Conservation (phyloP, 2,113 vertebrate species). For the Centropus bengalensis region DNA sequence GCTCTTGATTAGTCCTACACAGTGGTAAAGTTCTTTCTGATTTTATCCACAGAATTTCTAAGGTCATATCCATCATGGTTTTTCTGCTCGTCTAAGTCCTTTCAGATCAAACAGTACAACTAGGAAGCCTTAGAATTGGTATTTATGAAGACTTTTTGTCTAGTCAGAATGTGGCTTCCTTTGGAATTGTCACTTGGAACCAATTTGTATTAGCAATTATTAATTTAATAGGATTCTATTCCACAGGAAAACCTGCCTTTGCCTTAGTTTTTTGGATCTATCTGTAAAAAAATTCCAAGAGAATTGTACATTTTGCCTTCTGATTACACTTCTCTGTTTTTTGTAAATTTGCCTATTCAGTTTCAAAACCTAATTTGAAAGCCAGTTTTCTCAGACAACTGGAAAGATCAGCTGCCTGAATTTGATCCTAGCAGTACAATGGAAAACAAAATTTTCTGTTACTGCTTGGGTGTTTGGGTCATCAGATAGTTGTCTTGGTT, state of each 20-base stretch:
- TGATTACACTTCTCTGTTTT: not conserved
- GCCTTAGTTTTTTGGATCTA: not conserved
- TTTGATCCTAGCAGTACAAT: fast-evolving
- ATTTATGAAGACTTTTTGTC: not conserved
- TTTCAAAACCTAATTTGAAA: not conserved
- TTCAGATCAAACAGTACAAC: not conserved
- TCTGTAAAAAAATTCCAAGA: not conserved
- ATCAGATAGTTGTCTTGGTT: not conserved
- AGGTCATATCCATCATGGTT: not conserved
- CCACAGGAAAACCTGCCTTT: not conserved
- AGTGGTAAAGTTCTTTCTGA: not conserved
- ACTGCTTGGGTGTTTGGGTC: not conserved
- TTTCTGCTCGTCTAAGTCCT: not conserved
- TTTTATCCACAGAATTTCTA: not conserved
- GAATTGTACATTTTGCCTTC: not conserved
- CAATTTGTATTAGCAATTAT: not conserved
- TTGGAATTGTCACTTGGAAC: not conserved
- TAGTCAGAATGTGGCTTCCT: not conserved
- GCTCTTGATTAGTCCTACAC: not conserved
- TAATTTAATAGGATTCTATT: not conserved
- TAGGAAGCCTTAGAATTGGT: not conserved
- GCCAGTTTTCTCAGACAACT: not conserved
- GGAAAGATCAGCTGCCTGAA: not conserved
- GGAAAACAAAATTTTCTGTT: not conserved
- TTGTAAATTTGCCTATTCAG: not conserved